These are phyloP conservation scores for Agonopterix subpropinquella DNA, from an alignment of 2,888 invertebrate genomes.

Conservation along the genomic window DNA sequence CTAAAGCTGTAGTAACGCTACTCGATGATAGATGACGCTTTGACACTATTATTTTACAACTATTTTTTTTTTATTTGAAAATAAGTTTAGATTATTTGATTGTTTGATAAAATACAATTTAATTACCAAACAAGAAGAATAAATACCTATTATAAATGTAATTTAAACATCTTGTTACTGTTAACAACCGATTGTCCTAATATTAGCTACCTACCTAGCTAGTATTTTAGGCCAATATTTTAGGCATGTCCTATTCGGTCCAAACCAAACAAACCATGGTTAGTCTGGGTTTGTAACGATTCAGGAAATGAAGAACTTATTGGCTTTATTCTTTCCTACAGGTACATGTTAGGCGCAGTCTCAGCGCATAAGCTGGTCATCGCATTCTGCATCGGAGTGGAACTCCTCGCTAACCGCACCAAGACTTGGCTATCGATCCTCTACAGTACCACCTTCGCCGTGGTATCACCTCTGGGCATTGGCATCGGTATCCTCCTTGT, in stretches of 20 bases:
- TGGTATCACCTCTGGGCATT: slow-evolving; percentile 88
- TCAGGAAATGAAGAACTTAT: background rate
- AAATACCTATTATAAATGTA: background rate
- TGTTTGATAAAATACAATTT: no score
- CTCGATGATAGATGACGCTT: slow-evolving; percentile 27
- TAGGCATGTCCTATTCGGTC: background rate
- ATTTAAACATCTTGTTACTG: no score
- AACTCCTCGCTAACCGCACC: slow-evolving; percentile 83
- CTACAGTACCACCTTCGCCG: slow-evolving; percentile 84
- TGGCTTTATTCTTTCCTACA: slow-evolving; percentile 25
- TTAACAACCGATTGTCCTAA: no score
- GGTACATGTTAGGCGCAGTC: slow-evolving; percentile 90
- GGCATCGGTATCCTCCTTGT: slow-evolving; percentile 83
- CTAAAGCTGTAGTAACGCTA: slow-evolving; percentile 7
- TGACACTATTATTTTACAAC: background rate
- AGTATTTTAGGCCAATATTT: no score
- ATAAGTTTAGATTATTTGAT: no score
- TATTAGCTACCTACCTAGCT: no score
- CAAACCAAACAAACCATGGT: background rate
- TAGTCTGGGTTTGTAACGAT: no score
- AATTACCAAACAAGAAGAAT: no score
- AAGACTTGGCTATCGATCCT: slow-evolving; percentile 76
- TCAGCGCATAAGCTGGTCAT: slow-evolving; percentile 91
- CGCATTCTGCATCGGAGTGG: slow-evolving; percentile 91
- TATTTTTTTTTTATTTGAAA: no score